Evolutionary conservation across 2,113 vertebrate species (phyloP).

Genomic region (Platysteira castanea): DNA sequence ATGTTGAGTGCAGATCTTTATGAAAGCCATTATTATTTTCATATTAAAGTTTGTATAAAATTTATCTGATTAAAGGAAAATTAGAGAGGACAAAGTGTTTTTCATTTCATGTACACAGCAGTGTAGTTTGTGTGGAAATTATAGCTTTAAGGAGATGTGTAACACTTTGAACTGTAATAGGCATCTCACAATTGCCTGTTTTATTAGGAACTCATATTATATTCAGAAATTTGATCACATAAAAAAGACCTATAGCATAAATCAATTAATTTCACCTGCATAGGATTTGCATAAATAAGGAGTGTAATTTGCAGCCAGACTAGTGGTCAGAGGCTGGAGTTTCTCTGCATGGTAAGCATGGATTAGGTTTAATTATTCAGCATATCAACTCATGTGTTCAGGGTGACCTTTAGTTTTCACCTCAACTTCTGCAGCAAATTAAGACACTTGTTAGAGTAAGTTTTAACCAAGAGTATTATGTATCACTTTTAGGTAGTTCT

Average conservation of each 20-base stretch:
- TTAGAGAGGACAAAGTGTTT: background rate
- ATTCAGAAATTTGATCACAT: background rate
- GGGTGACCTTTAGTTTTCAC: background rate
- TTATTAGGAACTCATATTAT: background rate
- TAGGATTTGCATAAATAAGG: background rate
- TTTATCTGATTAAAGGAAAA: background rate
- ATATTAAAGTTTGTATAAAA: background rate
- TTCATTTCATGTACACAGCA: background rate
- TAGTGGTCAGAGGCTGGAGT: background rate
- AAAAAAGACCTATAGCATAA: background rate
- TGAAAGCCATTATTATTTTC: background rate
- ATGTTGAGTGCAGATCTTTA: background rate
- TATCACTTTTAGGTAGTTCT: slow-evolving; percentile 80
- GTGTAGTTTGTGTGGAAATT: background rate
- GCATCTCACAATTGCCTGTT: background rate
- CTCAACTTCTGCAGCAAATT: background rate
- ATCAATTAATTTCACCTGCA: background rate
- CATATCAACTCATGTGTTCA: background rate
- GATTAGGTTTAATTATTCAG: background rate
- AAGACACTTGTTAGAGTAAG: background rate
- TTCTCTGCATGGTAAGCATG: background rate
- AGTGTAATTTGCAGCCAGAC: background rate
- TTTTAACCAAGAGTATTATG: background rate
- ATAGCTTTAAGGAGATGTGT: background rate
- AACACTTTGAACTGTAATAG: background rate